A percentile compares a stretch with the other conserved stretches of the same genome.
These are phyloP conservation scores for Ptilorrhoa leucosticta DNA, from an alignment of 2,113 vertebrate genomes.

Conservation along the genomic window DNA sequence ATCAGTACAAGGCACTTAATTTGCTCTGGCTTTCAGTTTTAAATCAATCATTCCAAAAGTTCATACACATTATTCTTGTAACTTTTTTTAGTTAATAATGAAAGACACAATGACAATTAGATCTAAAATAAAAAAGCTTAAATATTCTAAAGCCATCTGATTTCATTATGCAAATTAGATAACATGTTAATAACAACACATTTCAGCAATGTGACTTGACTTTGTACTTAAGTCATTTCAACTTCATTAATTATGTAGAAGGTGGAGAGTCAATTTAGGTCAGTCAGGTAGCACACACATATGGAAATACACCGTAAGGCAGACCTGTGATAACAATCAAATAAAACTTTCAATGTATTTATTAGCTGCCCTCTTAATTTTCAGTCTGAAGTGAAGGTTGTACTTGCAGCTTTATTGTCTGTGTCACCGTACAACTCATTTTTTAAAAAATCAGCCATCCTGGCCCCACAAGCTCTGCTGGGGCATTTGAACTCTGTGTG, in stretches of 20 bases:
- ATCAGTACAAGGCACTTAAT: background rate
- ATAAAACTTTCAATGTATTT: background rate
- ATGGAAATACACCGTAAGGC: background rate
- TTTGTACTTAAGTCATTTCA: background rate
- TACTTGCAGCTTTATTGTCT: background rate
- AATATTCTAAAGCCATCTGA: slow-evolving; percentile 27
- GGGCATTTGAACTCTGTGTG: background rate
- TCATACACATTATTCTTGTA: background rate
- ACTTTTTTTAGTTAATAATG: slow-evolving; percentile 16
- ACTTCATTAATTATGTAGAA: background rate
- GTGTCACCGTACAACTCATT: background rate
- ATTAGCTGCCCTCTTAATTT: background rate
- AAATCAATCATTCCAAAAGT: slow-evolving; percentile 34
- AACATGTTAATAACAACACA: slow-evolving; percentile 15
- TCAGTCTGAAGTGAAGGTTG: background rate
- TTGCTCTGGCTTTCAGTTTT: slow-evolving; percentile 13
- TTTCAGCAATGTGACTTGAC: slow-evolving; percentile 17
- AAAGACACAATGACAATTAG: slow-evolving; percentile 33
- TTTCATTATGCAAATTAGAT: slow-evolving; percentile 46
- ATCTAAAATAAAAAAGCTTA: slow-evolving; percentile 15
- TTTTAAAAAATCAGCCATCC: background rate
- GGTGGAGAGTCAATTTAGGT: background rate
- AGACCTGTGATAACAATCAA: background rate
- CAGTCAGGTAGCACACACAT: background rate
- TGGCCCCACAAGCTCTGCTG: background rate